Evolutionary conservation across 2,888 invertebrate species (phyloP), one percentile per base, ranked within the genome.

Genomic region (Oasisia sp.): DNA sequence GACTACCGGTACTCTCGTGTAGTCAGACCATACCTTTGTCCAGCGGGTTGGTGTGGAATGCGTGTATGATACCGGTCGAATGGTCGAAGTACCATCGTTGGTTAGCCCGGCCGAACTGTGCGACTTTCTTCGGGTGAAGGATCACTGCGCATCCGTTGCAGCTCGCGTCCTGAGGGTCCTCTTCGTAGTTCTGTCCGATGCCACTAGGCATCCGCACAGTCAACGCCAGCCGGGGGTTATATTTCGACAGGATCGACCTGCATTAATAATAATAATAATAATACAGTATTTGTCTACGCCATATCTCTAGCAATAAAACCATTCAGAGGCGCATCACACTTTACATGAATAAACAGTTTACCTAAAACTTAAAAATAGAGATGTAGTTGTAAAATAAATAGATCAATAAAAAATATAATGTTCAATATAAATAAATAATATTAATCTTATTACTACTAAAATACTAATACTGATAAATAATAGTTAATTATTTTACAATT

Each of bases 51-150:
- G 96, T 94, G 92, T 94, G 94, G 92, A 96, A 96, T 7, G 96
- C 95, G 91, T 95, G 94, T 38, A 96, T 95, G 90, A 95, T 94
- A 50, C 96, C 95, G 7, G 95, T 95, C 92, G 95, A 95, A 32
- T 95, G 94, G 93, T 96, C 95, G 91, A 95, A 95, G 38, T 94
- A 92, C 96, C 96, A 96, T 90, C 95, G 94, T 94, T 96, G 96
- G 92, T 96, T 96, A 44, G 96, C 96, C 89, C 95, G 95, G 90
- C 96, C 96, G 94, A 95, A 95, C 93, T 95, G 95, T 91, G 95
- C 95, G 32, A 93, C 94, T 91, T 95, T 94, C 19, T 95, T 93
- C 44, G 93, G 93, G 93, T 96, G 96, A n/a, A 96, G 93, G n/a
- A 94, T 95, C 90, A 96, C 94, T 45, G 94, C 93, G 92, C 95